phyloP scores from a whole-genome alignment of 2,888 invertebrate genomes.

The Aleiodes alternator region DNA sequence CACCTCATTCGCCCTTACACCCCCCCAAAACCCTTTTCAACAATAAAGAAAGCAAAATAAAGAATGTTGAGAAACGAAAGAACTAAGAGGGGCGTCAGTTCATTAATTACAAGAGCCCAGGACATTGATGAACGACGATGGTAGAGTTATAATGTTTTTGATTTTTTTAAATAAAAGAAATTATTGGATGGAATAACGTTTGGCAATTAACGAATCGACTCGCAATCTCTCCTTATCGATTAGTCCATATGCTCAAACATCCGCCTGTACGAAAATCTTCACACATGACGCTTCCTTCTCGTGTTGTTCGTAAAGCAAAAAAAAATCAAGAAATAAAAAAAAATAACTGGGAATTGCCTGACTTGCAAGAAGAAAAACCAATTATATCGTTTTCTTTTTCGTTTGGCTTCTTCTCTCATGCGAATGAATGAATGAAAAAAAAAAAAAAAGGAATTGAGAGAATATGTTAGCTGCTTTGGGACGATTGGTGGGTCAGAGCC shows the following conservation, averaged over 20 bases:
- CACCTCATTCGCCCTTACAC: not conserved
- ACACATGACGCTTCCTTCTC: not conserved
- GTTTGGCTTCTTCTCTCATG: slow-evolving; percentile 2
- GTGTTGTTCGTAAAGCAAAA: too few species aligned
- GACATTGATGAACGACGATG: slow-evolving; percentile 60
- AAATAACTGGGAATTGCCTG: not conserved
- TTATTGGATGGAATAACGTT: slow-evolving; percentile 36
- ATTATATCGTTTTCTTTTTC: slow-evolving; percentile 72
- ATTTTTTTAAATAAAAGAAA: slow-evolving; percentile 54
- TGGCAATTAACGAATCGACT: slow-evolving; percentile 47
- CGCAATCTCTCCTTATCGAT: slow-evolving; percentile 53
- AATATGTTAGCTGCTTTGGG: slow-evolving; percentile 58
- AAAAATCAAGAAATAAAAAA: not conserved
- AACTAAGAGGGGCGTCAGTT: slow-evolving; percentile 51
- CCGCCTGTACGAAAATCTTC: not conserved
- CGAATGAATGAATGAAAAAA: not conserved
- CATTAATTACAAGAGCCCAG: slow-evolving; percentile 56
- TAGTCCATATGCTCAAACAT: slow-evolving; percentile 43
- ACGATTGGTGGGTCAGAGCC: slow-evolving; percentile 69
- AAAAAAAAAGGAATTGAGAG: slow-evolving; percentile 56
- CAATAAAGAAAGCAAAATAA: not conserved
- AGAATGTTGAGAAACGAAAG: slow-evolving; percentile 30
- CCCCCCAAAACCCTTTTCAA: not conserved
- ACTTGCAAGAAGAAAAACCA: slow-evolving; percentile 63
- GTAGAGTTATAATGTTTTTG: slow-evolving; percentile 54